Conservation (phyloP, 2,797 vertebrate genomes). For the Halcyon leucocephala region DNA sequence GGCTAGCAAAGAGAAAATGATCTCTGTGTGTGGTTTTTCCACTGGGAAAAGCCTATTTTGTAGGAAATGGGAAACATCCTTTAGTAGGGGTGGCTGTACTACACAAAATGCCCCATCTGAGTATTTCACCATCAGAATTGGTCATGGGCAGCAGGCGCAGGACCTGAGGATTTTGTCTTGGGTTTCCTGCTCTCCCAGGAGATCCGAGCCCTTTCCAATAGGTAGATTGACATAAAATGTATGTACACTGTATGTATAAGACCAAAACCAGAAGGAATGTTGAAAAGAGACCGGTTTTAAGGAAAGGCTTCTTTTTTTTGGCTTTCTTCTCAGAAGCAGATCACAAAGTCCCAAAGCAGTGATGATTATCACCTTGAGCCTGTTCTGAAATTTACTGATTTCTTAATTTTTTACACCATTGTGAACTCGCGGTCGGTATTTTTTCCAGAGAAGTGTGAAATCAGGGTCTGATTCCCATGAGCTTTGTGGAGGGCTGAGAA, state of each 20-base stretch:
- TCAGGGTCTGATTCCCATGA: neutral
- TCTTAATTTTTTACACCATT: neutral
- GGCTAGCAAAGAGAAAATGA: neutral
- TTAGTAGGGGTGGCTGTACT: neutral
- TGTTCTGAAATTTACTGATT: neutral
- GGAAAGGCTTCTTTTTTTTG: neutral
- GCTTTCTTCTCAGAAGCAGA: neutral
- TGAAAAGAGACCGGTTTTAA: neutral
- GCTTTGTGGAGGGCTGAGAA: neutral
- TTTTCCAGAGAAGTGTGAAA: neutral
- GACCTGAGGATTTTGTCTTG: neutral
- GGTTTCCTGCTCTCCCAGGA: neutral
- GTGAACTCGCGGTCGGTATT: neutral
- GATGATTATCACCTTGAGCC: neutral
- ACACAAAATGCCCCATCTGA: fast-evolving
- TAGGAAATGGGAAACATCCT: neutral
- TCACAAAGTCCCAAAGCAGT: neutral
- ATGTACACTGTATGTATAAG: fast-evolving
- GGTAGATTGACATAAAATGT: neutral
- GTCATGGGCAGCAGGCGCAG: neutral
- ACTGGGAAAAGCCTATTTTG: neutral
- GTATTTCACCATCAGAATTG: neutral
- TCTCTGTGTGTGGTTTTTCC: neutral
- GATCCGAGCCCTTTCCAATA: neutral
- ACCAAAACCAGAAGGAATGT: neutral